Conservation (phyloP, 1,140 invertebrate species). For the Lordiphosa collinella region DNA sequence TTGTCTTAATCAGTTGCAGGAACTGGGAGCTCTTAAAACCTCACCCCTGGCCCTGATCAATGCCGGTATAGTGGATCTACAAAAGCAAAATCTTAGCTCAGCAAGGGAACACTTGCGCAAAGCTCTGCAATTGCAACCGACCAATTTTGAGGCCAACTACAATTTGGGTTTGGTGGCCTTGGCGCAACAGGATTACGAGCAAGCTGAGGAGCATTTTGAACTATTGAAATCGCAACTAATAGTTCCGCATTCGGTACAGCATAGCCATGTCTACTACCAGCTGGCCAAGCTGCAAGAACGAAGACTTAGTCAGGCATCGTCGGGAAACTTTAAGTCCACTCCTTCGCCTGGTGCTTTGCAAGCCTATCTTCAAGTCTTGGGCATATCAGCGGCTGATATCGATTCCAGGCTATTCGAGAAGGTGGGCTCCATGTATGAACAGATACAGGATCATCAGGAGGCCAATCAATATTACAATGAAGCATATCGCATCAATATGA, state of each 20-base stretch:
- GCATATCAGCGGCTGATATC: slow-evolving; percentile 86
- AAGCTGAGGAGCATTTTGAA: slow-evolving; percentile 84
- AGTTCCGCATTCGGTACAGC: slow-evolving; percentile 73
- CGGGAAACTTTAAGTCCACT: slow-evolving; percentile 65
- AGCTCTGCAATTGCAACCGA: slow-evolving; percentile 90
- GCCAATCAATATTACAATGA: slow-evolving; percentile 96
- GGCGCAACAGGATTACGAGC: slow-evolving; percentile 85
- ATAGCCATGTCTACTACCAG: slow-evolving; percentile 93
- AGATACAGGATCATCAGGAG: slow-evolving; percentile 92
- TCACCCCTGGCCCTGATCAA: slow-evolving; percentile 93
- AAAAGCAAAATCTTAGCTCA: slow-evolving; percentile 86
- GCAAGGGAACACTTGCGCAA: slow-evolving; percentile 88
- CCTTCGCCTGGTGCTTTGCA: slow-evolving; percentile 89
- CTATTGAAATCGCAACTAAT: slow-evolving; percentile 82
- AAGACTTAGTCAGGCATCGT: slow-evolving; percentile 24
- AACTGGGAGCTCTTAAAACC: slow-evolving; percentile 85
- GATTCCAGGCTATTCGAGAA: slow-evolving; percentile 91
- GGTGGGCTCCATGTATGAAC: slow-evolving; percentile 92
- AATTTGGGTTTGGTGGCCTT: slow-evolving; percentile 90
- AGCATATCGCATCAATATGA: slow-evolving; percentile 94
- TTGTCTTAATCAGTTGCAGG: slow-evolving; percentile 88
- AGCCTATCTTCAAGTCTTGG: slow-evolving; percentile 90
- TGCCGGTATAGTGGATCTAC: slow-evolving; percentile 90
- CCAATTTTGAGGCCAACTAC: slow-evolving; percentile 94
- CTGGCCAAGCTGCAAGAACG: slow-evolving; percentile 90